Base-by-base conservation (phyloP, 2,888 invertebrate species). In the Cephonodes hylas region DNA sequence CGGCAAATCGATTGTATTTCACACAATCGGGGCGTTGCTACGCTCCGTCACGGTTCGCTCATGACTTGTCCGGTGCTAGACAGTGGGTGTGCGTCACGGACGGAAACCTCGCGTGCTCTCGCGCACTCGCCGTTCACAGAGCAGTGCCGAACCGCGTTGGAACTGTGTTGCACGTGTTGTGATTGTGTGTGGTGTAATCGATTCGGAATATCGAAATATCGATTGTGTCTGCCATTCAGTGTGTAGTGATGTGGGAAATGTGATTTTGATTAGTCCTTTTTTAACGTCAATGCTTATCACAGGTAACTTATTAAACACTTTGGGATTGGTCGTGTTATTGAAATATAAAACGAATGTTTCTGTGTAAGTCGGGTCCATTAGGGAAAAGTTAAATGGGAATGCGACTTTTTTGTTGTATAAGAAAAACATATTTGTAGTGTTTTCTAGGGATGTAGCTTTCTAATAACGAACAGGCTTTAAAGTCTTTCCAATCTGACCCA, bases 51-150 rank as follows among this genome's bases (percentile, higher is more conserved):
- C 31, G 27, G n/a, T 42, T 69, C 68, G 70, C 75, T 74, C 68
- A 58, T 73, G 65, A 66, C 64, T 72, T 74, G 69, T 59, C 67
- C 74, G 77, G 77, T 76, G 65, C 59, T 60, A 58, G 64, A 68
- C 66, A 69, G 77, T 78, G 73, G 76, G 76, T 76, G 74, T 74
- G 67, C 73, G 75, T 70, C 76, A 76, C 76, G 79, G 80, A 77
- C 87, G 88, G 86, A 86, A 84, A 84, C 79, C 70, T 77, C 68
- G 77, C 75, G 74, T 84, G 79, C 85, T 81, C 84, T 76, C 75
- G 84, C 81, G 83, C 85, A 75, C 69, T 67, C 73, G 76, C 76
- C 63, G 66, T 65, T 70, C 80, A 77, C 72, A 75, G 75, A 74
- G 70, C 68, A 71, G 68, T 73, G 74, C 69, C 66, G 65, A 64